phyloP scores from a whole-genome alignment of 2,113 vertebrate genomes.

The Felis catus region DNA sequence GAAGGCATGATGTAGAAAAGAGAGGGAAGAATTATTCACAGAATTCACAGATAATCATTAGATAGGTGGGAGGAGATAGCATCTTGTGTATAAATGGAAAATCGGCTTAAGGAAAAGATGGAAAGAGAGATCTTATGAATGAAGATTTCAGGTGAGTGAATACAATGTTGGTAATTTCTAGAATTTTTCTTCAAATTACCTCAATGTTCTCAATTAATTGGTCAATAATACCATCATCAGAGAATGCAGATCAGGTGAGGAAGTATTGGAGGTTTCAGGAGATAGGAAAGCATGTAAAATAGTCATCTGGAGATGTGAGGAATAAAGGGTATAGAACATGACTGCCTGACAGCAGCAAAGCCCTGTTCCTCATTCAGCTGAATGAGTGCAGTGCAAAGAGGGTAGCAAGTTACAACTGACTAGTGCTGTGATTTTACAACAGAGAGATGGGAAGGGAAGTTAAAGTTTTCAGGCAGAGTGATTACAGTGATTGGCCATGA shows the following conservation, averaged over 20 bases:
- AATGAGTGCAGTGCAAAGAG: accelerated
- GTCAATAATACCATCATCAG: background rate
- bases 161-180: background rate
- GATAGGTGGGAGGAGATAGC: background rate
- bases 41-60: background rate
- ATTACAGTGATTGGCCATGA: background rate
- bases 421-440: background rate
- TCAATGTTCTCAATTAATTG: background rate
- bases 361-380: background rate
- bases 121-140: background rate
- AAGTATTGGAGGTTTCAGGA: background rate
- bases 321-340: background rate
- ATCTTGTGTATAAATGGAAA: background rate
- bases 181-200: background rate
- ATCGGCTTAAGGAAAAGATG: background rate
- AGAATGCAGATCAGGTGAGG: background rate
- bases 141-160: background rate
- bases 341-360: background rate
- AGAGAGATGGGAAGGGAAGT: background rate
- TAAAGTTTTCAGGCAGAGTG: background rate
- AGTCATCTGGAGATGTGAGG: background rate
- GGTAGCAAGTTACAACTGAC: accelerated
- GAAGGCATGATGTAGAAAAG: background rate
- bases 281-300: background rate
- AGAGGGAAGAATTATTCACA: background rate